A percentile compares a stretch with the other conserved stretches of the same genome.
Conservation (phyloP, 2,888 invertebrate genomes). For the Pristionchus entomophagus region DNA sequence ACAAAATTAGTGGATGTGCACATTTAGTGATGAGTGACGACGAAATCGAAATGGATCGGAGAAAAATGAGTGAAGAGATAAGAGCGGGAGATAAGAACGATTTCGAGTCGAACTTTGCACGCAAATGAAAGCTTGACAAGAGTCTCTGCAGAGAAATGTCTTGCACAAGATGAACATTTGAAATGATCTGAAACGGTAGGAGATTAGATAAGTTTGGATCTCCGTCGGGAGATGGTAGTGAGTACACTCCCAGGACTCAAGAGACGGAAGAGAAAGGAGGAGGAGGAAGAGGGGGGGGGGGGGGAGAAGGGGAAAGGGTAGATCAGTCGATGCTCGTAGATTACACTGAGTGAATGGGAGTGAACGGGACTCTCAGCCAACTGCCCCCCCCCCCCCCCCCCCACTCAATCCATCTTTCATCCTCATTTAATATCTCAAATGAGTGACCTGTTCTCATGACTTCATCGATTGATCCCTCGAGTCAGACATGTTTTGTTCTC, state of each 20-base stretch:
- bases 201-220: neutral
- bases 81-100: neutral
- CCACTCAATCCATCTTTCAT: neutral
- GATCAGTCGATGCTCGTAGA: slow-evolving; percentile 28
- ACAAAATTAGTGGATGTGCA: neutral
- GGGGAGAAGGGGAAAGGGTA: too few species aligned
- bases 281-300: neutral
- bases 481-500: slow-evolving; percentile 20
- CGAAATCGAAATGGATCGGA: slow-evolving; percentile 5
- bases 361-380: slow-evolving; percentile 6
- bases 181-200: neutral
- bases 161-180: neutral
- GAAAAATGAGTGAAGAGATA: neutral
- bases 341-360: slow-evolving; percentile 8
- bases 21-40: slow-evolving; percentile 11
- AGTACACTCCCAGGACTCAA: neutral
- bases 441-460: neutral
- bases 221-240: neutral
- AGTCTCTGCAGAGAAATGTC: neutral
- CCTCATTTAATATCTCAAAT: neutral
- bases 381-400: neutral
- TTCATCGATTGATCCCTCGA: neutral
- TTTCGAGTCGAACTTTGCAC: neutral
- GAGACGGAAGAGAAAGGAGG: neutral
- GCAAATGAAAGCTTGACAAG: neutral